A percentile compares a stretch with the other conserved stretches of the same genome.
Evolutionary conservation across 2,888 invertebrate genomes (phyloP).

Genomic region (Ganaspis brasiliensis): DNA sequence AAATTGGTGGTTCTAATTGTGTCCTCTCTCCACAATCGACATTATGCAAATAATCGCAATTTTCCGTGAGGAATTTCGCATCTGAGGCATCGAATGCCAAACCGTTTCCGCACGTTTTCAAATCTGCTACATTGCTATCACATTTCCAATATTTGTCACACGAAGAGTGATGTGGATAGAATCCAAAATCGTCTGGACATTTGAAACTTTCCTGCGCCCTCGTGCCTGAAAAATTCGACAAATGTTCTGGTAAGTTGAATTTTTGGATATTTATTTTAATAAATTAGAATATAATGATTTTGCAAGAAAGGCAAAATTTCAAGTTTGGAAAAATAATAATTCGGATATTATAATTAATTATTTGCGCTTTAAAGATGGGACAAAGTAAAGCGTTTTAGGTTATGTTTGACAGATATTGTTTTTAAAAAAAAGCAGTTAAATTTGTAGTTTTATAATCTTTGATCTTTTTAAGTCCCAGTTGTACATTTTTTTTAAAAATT

Average conservation of each 20-base stretch:
- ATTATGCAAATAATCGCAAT: slow-evolving; percentile 97
- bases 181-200: slow-evolving; percentile 96
- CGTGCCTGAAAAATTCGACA: slow-evolving; percentile 66
- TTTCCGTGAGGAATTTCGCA: slow-evolving; percentile 94
- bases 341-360: too few relatives aligned
- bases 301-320: too few relatives aligned
- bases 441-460: too few relatives aligned
- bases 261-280: not conserved
- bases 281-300: too few relatives aligned
- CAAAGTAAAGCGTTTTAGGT: too few relatives aligned
- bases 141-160: slow-evolving; percentile 99
- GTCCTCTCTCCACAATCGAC: slow-evolving; percentile 95
- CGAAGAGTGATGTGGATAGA: slow-evolving; percentile 93
- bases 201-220: slow-evolving; percentile 92
- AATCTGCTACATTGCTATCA: slow-evolving; percentile 92
- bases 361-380: too few relatives aligned
- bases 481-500: too few relatives aligned
- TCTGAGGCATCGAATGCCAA: slow-evolving; percentile 95
- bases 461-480: too few relatives aligned
- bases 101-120: slow-evolving; percentile 97
- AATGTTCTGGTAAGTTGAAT: not conserved
- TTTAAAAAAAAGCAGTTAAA: too few relatives aligned
- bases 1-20: slow-evolving; percentile 92
- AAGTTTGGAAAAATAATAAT: too few relatives aligned
- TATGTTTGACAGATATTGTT: too few relatives aligned